Percentiles rank a stretch among this genome's conserved stretches.
Evolutionary conservation across 2,888 invertebrate genomes (phyloP).

Genomic region (Hydrotaea cyrtoneurina): DNA sequence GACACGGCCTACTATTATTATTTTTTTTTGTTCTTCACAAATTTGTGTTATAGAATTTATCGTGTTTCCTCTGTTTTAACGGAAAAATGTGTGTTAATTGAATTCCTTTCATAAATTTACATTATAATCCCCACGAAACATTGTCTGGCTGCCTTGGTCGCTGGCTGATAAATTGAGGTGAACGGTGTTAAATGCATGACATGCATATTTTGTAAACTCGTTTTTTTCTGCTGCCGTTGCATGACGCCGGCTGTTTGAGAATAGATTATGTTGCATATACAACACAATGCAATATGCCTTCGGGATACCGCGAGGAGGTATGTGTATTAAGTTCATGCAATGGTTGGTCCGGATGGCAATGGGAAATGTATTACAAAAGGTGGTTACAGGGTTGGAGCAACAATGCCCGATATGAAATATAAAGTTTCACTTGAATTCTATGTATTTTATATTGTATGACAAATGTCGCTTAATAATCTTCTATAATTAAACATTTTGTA

Average conservation of each 20-base stretch:
- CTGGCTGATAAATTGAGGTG: not conserved
- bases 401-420: too few relatives aligned
- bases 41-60: too few relatives aligned
- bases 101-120: constrained; percentile 16
- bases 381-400: too few relatives aligned
- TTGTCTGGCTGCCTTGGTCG: not conserved
- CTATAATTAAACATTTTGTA: not conserved
- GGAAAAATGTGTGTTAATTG: constrained; percentile 9
- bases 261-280: not conserved
- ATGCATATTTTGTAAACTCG: not conserved
- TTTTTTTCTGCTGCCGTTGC: not conserved
- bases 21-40: too few relatives aligned
- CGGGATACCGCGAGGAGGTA: not conserved
- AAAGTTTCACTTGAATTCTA: too few relatives aligned
- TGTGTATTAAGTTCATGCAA: not conserved
- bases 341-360: too few relatives aligned
- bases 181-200: constrained; percentile 10
- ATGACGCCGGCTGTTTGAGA: not conserved
- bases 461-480: too few relatives aligned
- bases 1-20: too few relatives aligned
- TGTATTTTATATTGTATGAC: too few relatives aligned
- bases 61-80: not conserved
- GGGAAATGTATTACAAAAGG: too few relatives aligned
- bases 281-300: not conserved
- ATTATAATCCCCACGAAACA: constrained; percentile 13